Evolutionary conservation across 2,888 invertebrate species (phyloP).

Genomic region (Margaritifera margaritifera): DNA sequence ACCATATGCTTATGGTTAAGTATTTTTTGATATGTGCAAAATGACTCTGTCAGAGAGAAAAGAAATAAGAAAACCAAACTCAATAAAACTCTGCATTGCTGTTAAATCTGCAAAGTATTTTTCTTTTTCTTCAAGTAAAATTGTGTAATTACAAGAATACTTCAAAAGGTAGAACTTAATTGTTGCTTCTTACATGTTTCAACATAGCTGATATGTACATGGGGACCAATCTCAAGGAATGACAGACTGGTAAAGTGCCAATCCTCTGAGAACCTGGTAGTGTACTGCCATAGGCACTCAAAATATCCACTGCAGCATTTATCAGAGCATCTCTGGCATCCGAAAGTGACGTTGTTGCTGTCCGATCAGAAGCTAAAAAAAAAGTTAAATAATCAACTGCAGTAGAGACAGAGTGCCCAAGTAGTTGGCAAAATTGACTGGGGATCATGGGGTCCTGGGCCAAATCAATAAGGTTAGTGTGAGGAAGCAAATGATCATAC

Average conservation of each 20-base stretch:
- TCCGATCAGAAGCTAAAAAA: slow-evolving; percentile 88
- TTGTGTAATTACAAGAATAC: no score
- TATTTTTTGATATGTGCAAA: no score
- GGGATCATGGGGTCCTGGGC: neutral
- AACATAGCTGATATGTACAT: slow-evolving; percentile 90
- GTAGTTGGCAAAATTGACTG: no score
- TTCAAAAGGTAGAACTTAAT: no score
- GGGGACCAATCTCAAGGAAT: slow-evolving; percentile 87
- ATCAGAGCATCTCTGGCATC: slow-evolving; percentile 98
- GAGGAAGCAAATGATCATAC: no score
- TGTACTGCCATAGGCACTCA: slow-evolving; percentile 82
- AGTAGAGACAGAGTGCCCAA: neutral
- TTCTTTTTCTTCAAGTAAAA: no score
- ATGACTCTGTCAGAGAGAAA: no score
- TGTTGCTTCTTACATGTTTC: slow-evolving; percentile 81
- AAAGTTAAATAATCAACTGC: neutral
- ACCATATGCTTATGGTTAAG: no score
- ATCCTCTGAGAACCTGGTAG: slow-evolving; percentile 74
- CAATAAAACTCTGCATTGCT: neutral
- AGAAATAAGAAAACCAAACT: neutral
- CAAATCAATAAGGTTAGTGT: no score
- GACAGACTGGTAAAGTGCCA: slow-evolving; percentile 83
- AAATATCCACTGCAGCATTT: slow-evolving; percentile 93
- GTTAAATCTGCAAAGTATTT: no score
- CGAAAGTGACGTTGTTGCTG: slow-evolving; percentile 86